Evolutionary conservation across 2,888 invertebrate genomes (phyloP), one percentile per base, ranked within the genome.

Genomic region (Sclerodermus sp.): DNA sequence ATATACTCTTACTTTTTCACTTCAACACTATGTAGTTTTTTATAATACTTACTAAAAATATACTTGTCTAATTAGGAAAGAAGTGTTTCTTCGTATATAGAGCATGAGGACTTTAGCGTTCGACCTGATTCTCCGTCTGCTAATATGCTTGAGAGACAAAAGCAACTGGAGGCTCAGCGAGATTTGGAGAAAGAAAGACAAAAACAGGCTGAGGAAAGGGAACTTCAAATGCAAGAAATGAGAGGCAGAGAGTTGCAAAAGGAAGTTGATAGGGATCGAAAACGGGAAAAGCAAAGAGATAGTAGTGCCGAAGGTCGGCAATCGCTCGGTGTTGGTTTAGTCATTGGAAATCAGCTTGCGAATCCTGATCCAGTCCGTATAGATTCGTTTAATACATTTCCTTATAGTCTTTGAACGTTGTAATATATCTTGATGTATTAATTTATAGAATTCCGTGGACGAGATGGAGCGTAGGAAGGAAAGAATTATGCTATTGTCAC

Each of bases 391-490:
- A n/a, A 18, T 48, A 2, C 16, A 40, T 17, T 39, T 49, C 30
- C 15, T 3, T 12, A n/a, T n/a, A n/a, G n/a, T n/a, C n/a, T n/a
- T n/a, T n/a, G n/a, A n/a, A n/a, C n/a, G n/a, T n/a, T n/a, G n/a
- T n/a, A n/a, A n/a, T n/a, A n/a, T n/a, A n/a, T n/a, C n/a, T n/a
- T n/a, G n/a, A n/a, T n/a, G n/a, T n/a, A n/a, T n/a, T n/a, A n/a
- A n/a, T n/a, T n/a, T n/a, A n/a, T n/a, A 93, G 93, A 88, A 87
- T 70, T 86, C 88, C 6, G 85, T 91, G 47, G 91, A 93, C 64
- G 94, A 95, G 79, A 93, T 95, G 90, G 93, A 93, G 78, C 87
- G 88, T 56, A 95, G 91, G 75, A 96, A 95, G 74, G 94, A 96
- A 77, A 87, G 88, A 64, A 91, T 97, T 54, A 89, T 96, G 86